Conservation (phyloP, 2,113 vertebrate genomes). For the Sisor rabdophorus region DNA sequence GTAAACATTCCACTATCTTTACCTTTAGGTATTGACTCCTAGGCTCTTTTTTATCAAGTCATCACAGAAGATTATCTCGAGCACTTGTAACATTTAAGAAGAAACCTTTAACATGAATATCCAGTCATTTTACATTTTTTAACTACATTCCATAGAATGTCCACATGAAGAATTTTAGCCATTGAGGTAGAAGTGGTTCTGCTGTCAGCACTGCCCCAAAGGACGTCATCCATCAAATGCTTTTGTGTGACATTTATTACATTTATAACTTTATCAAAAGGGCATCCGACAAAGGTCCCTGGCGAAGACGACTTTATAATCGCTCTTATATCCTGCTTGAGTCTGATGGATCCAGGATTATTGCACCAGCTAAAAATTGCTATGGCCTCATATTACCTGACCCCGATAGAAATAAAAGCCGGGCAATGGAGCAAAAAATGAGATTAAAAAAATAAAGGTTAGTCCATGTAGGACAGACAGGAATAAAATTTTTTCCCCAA, state of each 20-base stretch:
- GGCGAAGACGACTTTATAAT: slow-evolving; percentile 33
- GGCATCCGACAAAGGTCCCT: slow-evolving; percentile 37
- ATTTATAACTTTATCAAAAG: slow-evolving; percentile 48
- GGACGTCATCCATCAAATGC: slow-evolving; percentile 41
- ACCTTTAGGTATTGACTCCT: slow-evolving; percentile 34
- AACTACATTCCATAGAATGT: background rate
- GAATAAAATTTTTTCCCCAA: slow-evolving; percentile 22
- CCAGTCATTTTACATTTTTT: slow-evolving; percentile 21
- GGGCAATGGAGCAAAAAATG: slow-evolving; percentile 23
- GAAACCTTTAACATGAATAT: slow-evolving; percentile 17
- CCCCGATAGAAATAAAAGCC: slow-evolving; percentile 35
- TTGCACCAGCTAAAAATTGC: slow-evolving; percentile 43
- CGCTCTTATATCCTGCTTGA: slow-evolving; percentile 24
- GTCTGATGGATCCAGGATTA: slow-evolving; percentile 40
- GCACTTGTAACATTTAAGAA: slow-evolving; percentile 12
- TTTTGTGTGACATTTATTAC: slow-evolving; percentile 45
- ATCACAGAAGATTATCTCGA: slow-evolving; percentile 16
- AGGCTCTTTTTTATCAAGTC: slow-evolving; percentile 17
- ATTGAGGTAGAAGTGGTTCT: slow-evolving; percentile 28
- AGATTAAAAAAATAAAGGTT: slow-evolving; percentile 40
- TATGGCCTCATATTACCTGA: slow-evolving; percentile 31
- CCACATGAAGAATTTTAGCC: slow-evolving; percentile 27
- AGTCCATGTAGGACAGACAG: slow-evolving; percentile 27
- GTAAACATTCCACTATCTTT: too few relatives aligned
- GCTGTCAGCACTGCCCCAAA: slow-evolving; percentile 32